Evolutionary conservation across 1,140 invertebrate species (phyloP).

Genomic region (Ooceraea biroi): DNA sequence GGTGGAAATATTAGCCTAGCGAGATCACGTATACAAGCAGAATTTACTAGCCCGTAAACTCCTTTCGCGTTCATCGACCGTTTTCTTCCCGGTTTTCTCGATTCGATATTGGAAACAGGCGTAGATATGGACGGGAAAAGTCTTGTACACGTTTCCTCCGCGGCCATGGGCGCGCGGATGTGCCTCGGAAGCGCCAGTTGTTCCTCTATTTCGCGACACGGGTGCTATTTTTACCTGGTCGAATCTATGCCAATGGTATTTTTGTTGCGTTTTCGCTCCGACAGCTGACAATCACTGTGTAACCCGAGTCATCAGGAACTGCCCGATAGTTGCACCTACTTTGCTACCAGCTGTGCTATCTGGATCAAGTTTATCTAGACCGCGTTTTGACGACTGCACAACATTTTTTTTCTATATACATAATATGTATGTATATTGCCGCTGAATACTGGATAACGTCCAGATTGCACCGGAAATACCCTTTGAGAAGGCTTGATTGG

Average conservation of each 20-base stretch:
- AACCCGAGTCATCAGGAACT: conserved; percentile 21
- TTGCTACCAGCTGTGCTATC: background rate
- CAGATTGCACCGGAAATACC: background rate
- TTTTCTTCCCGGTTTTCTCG: background rate
- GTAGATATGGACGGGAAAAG: conserved; percentile 8
- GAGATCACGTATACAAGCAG: background rate
- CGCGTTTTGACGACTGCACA: background rate
- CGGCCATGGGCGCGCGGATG: background rate
- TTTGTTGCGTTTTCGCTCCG: conserved; percentile 80
- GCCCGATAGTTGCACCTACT: conserved; percentile 43
- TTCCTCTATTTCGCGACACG: conserved; percentile 55
- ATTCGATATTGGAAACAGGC: conserved; percentile 14
- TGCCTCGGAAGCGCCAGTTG: conserved; percentile 36
- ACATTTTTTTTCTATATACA: no score
- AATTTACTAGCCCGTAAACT: conserved; percentile 39
- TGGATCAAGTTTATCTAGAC: background rate
- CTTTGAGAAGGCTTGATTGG: background rate
- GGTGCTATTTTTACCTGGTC: conserved; percentile 75
- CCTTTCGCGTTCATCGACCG: background rate
- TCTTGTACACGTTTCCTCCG: background rate
- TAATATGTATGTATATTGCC: conserved; percentile 1
- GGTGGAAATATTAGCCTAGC: background rate
- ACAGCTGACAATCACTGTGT: conserved; percentile 79
- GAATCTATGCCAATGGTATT: conserved; percentile 84
- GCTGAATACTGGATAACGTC: background rate